Percentiles rank a stretch among this genome's conserved stretches.
Evolutionary conservation across 1,140 invertebrate genomes (phyloP).

Genomic region (Antheraea mylitta): DNA sequence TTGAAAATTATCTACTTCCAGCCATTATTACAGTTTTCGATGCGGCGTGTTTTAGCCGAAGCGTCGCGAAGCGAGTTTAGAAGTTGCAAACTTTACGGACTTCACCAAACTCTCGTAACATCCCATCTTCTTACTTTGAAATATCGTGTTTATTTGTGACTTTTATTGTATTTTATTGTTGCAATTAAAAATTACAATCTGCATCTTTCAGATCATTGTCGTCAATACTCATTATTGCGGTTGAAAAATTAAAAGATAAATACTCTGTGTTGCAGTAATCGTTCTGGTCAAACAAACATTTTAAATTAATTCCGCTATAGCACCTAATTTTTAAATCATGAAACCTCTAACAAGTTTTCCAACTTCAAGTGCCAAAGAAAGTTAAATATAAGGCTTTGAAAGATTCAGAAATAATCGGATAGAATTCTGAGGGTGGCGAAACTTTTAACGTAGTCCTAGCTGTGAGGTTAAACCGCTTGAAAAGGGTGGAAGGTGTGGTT

Average conservation of each 20-base stretch:
- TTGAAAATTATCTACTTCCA: slow-evolving; percentile 58
- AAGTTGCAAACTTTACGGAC: slow-evolving; percentile 46
- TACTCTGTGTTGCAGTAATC: neutral
- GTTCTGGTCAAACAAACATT: neutral
- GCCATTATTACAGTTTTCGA: slow-evolving; percentile 59
- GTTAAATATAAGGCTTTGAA: slow-evolving; percentile 40
- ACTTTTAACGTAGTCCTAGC: slow-evolving; percentile 62
- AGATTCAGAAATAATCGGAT: slow-evolving; percentile 66
- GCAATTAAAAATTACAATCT: too few relatives aligned
- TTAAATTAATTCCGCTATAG: neutral
- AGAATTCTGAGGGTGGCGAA: slow-evolving; percentile 46
- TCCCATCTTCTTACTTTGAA: slow-evolving; percentile 35
- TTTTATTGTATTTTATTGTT: neutral
- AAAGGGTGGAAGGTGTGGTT: slow-evolving; percentile 42
- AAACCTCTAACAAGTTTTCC: slow-evolving; percentile 32
- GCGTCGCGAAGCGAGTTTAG: slow-evolving; percentile 35
- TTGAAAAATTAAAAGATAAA: neutral
- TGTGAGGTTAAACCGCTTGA: slow-evolving; percentile 47
- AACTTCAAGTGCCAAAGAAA: slow-evolving; percentile 48
- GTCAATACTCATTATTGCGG: too few relatives aligned
- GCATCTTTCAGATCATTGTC: too few relatives aligned
- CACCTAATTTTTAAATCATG: slow-evolving; percentile 10
- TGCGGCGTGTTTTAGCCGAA: slow-evolving; percentile 40
- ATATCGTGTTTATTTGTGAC: slow-evolving; percentile 39
- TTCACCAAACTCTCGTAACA: slow-evolving; percentile 36